Evolutionary conservation across 2,888 invertebrate genomes (phyloP).

Genomic region (Pollenia angustigena): DNA sequence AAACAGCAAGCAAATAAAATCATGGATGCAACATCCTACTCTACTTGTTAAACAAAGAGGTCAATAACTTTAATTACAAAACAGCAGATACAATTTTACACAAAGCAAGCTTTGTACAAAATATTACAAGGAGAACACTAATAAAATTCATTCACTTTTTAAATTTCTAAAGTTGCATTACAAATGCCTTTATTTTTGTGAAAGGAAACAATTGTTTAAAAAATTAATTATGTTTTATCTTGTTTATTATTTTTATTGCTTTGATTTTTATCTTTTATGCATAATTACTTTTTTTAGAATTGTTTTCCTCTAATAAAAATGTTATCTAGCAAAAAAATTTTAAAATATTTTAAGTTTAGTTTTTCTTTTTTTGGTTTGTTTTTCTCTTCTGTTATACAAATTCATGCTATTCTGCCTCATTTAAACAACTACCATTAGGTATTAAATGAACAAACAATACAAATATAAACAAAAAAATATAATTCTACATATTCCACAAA

Average conservation of each 20-base stretch:
- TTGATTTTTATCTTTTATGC: slow-evolving; percentile 39
- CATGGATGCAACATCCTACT: slow-evolving; percentile 48
- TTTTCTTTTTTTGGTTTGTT: slow-evolving; percentile 1
- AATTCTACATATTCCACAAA: slow-evolving; percentile 48
- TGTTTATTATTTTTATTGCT: slow-evolving; percentile 33
- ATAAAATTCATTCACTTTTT: slow-evolving; percentile 14
- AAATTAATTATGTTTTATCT: slow-evolving; percentile 8
- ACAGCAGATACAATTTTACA: slow-evolving; percentile 15
- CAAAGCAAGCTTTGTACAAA: slow-evolving; percentile 60
- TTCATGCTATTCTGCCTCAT: slow-evolving; percentile 19
- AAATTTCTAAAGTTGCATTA: slow-evolving; percentile 19
- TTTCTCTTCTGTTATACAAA: not conserved
- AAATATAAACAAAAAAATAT: slow-evolving; percentile 7
- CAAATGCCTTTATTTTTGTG: slow-evolving; percentile 26
- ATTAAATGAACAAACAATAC: slow-evolving; percentile 65
- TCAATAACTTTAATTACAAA: slow-evolving; percentile 5
- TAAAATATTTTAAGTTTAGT: not conserved
- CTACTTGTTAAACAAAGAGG: slow-evolving; percentile 34
- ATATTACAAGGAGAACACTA: slow-evolving; percentile 35
- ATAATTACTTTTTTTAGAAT: slow-evolving; percentile 24
- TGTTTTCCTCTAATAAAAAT: slow-evolving; percentile 40
- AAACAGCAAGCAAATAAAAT: slow-evolving; percentile 42
- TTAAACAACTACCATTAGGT: slow-evolving; percentile 41
- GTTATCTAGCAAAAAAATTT: not conserved
- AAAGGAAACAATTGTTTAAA: slow-evolving; percentile 21